Evolutionary conservation across 2,888 invertebrate species (phyloP).

Genomic region (Chloroclysta siterata): DNA sequence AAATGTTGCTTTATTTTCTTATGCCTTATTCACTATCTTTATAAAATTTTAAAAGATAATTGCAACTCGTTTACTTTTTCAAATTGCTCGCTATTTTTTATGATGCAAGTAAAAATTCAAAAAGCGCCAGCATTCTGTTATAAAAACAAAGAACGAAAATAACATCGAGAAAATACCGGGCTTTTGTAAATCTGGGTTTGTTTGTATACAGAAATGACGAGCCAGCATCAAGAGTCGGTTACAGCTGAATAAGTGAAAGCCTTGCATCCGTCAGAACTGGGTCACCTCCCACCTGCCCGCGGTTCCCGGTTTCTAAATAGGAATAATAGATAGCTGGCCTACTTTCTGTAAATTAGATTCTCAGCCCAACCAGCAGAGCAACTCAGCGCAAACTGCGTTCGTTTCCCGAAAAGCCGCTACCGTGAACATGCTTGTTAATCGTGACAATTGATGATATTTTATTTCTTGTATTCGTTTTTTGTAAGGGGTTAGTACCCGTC

Average conservation of each 20-base stretch:
- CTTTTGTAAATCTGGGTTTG: not conserved
- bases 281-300: slow-evolving; percentile 10
- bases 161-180: not conserved
- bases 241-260: slow-evolving; percentile 25
- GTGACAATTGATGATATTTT: too few relatives aligned
- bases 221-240: slow-evolving; percentile 7
- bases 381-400: not conserved
- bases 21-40: too few relatives aligned
- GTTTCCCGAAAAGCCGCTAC: not conserved
- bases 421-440: not conserved
- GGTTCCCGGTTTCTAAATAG: slow-evolving; percentile 11
- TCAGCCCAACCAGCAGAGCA: not conserved
- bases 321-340: slow-evolving; percentile 23
- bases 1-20: too few relatives aligned
- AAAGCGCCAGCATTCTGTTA: too few relatives aligned
- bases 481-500: too few relatives aligned
- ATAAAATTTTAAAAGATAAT: too few relatives aligned
- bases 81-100: too few relatives aligned
- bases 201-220: slow-evolving; percentile 7
- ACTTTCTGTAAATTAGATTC: slow-evolving; percentile 24
- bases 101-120: too few relatives aligned
- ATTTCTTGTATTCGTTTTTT: too few relatives aligned
- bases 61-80: too few relatives aligned
- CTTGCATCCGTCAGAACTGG: slow-evolving; percentile 18
- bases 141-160: not conserved